Evolutionary conservation across 2,888 invertebrate genomes (phyloP).

Genomic region (Volucella zonaria): DNA sequence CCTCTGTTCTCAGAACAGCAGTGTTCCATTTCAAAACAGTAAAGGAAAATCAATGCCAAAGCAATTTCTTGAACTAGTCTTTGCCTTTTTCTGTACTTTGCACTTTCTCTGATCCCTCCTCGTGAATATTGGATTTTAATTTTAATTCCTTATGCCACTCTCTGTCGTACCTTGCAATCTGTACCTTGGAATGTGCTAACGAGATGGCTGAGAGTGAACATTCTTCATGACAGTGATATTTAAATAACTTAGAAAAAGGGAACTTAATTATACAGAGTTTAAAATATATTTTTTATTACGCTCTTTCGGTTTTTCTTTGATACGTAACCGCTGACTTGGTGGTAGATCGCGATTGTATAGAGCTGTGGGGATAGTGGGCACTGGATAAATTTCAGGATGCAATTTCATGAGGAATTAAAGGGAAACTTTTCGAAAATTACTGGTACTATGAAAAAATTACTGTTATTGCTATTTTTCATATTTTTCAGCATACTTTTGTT

Average conservation of each 20-base stretch:
- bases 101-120: conserved; percentile 35
- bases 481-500: too few species aligned
- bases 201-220: conserved; percentile 31
- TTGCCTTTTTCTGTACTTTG: conserved; percentile 37
- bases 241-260: conserved; percentile 59
- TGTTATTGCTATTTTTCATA: too few species aligned
- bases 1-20: not conserved
- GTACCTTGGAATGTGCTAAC: conserved; percentile 7
- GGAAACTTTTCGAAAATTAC: too few species aligned
- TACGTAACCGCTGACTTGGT: conserved; percentile 6
- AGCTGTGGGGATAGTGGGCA: not conserved
- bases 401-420: too few species aligned
- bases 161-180: not conserved
- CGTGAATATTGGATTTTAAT: conserved; percentile 63
- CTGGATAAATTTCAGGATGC: not conserved
- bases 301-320: conserved; percentile 56
- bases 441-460: too few species aligned
- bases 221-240: conserved; percentile 54
- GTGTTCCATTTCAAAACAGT: conserved; percentile 10
- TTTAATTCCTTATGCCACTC: conserved; percentile 56
- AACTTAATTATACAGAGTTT: conserved; percentile 61
- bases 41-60: conserved; percentile 67
- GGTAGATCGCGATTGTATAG: conserved; percentile 11
- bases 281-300: conserved; percentile 66
- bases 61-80: conserved; percentile 69